These are phyloP conservation scores for Petromus typicus DNA, from an alignment of 2,113 vertebrate genomes.

Conservation along the genomic window DNA sequence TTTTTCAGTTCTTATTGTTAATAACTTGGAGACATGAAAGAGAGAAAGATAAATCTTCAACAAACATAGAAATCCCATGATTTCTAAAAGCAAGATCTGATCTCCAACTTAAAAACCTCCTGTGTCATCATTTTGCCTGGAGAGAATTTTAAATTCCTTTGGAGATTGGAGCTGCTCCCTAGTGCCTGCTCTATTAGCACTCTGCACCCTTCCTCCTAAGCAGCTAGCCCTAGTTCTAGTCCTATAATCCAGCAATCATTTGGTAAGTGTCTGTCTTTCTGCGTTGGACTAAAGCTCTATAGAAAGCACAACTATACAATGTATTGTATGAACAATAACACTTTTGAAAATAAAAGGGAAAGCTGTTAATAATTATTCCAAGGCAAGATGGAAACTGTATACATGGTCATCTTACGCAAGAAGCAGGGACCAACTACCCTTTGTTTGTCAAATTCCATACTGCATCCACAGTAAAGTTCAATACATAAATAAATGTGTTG, in stretches of 20 bases:
- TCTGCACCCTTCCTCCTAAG: too few relatives aligned
- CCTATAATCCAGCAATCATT: not conserved
- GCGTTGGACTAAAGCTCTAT: not conserved
- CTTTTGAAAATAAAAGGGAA: not conserved
- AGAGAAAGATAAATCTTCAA: constrained; percentile 3
- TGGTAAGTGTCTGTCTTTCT: not conserved
- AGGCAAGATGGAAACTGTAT: constrained; percentile 6
- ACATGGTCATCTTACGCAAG: not conserved
- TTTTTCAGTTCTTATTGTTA: constrained; percentile 23
- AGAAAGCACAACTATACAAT: not conserved
- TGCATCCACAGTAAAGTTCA: not conserved
- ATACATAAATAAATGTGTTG: not conserved
- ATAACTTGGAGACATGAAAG: constrained; percentile 54
- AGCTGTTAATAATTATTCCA: not conserved
- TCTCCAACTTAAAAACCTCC: constrained; percentile 38
- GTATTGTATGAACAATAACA: not conserved
- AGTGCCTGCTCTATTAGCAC: accelerated
- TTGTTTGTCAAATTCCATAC: not conserved
- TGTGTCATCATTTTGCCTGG: not conserved
- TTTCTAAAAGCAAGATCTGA: constrained; percentile 46
- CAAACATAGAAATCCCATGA: constrained; percentile 57
- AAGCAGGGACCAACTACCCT: not conserved
- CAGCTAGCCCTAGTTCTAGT: not conserved
- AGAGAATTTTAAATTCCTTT: not conserved
- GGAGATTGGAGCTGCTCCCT: not conserved